A percentile compares a stretch with the other conserved stretches of the same genome.
These are phyloP conservation scores for Gryllus longicercus DNA, from an alignment of 2,888 invertebrate genomes.

Conservation along the genomic window DNA sequence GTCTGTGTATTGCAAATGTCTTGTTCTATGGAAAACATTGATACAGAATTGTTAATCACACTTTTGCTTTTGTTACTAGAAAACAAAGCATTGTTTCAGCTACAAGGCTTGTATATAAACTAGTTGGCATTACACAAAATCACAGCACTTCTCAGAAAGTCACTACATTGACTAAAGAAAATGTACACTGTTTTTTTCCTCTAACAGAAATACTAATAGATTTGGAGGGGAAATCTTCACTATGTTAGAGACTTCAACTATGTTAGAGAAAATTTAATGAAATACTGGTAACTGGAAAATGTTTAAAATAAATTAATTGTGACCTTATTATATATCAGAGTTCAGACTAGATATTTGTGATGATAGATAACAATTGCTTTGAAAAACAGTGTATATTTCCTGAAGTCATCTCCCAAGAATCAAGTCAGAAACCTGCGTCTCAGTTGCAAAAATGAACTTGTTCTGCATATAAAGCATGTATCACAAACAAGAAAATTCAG, in stretches of 20 bases:
- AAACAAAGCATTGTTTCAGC: slow-evolving; percentile 2
- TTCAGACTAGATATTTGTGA: too few species aligned
- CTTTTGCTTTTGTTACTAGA: not conserved
- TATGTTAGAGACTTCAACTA: too few species aligned
- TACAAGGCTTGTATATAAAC: not conserved
- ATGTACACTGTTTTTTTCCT: not conserved
- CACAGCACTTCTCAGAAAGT: not conserved
- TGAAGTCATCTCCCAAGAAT: not conserved
- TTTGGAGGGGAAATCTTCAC: too few species aligned
- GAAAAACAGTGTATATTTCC: slow-evolving; percentile 4
- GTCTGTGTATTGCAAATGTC: not conserved
- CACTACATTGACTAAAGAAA: not conserved
- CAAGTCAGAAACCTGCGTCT: not conserved
- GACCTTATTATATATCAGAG: too few species aligned
- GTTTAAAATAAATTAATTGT: too few species aligned
- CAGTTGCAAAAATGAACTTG: not conserved
- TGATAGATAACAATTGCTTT: not conserved
- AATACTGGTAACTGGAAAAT: too few species aligned
- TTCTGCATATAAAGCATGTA: slow-evolving; percentile 3
- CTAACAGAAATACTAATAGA: too few species aligned
- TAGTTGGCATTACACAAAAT: slow-evolving; percentile 11
- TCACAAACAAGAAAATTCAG: not conserved
- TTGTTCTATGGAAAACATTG: slow-evolving; percentile 7
- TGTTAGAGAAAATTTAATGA: too few species aligned
- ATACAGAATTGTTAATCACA: slow-evolving; percentile 3